Percentiles rank a stretch among this genome's conserved stretches.
Conservation (phyloP, 2,888 invertebrate genomes). For the Hemaris fuciformis region DNA sequence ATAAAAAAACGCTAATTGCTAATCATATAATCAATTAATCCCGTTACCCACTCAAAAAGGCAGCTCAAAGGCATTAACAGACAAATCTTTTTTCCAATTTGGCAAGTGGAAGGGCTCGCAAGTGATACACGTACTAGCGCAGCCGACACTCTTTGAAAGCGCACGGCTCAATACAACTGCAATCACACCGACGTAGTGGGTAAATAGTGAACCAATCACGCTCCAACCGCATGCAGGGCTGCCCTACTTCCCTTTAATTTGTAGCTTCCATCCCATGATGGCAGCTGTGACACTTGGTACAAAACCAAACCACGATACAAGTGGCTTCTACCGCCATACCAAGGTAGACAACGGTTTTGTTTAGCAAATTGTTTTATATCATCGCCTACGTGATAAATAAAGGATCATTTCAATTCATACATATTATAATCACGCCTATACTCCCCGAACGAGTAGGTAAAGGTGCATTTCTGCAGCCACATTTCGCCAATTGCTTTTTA, state of each 20-base stretch:
- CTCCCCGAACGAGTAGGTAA: background rate
- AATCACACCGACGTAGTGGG: slow-evolving; percentile 49
- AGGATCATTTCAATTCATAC: no score
- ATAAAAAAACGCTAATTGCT: background rate
- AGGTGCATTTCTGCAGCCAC: no score
- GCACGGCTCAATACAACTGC: slow-evolving; percentile 27
- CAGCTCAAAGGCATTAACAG: background rate
- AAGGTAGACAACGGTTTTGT: no score
- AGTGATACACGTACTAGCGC: background rate
- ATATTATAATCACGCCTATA: background rate
- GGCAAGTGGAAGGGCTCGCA: background rate
- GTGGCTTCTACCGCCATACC: no score
- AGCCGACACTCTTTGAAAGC: background rate
- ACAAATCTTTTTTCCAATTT: slow-evolving; percentile 7
- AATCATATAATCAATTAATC: background rate
- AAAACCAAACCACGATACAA: no score
- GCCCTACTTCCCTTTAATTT: background rate
- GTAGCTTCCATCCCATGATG: no score
- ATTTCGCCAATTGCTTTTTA: no score
- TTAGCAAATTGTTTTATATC: background rate
- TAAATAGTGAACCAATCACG: slow-evolving; percentile 65
- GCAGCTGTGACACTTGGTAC: no score
- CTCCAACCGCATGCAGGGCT: slow-evolving; percentile 26
- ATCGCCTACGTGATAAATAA: no score
- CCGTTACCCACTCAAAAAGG: background rate